Base-by-base conservation (phyloP, 2,888 invertebrate species). In the Tipula vernalis region DNA sequence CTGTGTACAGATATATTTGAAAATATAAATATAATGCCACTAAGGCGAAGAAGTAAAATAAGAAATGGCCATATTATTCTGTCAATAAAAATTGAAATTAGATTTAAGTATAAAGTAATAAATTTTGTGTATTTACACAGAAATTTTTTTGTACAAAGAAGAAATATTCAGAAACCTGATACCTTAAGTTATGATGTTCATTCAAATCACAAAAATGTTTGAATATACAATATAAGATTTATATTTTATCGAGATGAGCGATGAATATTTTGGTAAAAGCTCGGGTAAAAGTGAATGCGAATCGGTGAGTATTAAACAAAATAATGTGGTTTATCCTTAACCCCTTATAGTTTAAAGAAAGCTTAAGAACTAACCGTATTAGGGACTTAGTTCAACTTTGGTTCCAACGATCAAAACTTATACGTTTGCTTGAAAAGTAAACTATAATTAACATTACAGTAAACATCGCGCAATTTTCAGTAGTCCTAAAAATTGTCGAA, bases 31-130 rank as follows among this genome's bases (percentile, higher is more conserved):
- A 28, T 57, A 57, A 57, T 57, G 51, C 51, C 51, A 57, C 10
- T 8, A 71, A 71, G 28, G 71, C 15, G 28, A 71, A 71, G 71
- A 71, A 71, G 71, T 71, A 71, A 71, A 71, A 71, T 71, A 71
- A 71, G 71, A 71, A 71, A 28, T 12, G 28, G 10, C 71, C 71
- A 5, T 71, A 39, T 71, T 71, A 71, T 71, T 71, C 71, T 71
- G 71, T 71, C 71, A 71, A 71, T 71, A 71, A 71, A 71, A 71
- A 71, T 71, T 71, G 71, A 71, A 71, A 71, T 71, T 71, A 71
- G 71, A 71, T 71, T 71, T 71, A 71, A 71, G 71, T 71, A 71
- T 71, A 71, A 71, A 71, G 71, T 71, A 71, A 71, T 71, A 71
- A 71, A 71, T 71, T 71, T 71, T 71, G 12, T 71, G 71, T 28